Conservation (phyloP, 1,140 invertebrate genomes). For the Drosophila seguyi region DNA sequence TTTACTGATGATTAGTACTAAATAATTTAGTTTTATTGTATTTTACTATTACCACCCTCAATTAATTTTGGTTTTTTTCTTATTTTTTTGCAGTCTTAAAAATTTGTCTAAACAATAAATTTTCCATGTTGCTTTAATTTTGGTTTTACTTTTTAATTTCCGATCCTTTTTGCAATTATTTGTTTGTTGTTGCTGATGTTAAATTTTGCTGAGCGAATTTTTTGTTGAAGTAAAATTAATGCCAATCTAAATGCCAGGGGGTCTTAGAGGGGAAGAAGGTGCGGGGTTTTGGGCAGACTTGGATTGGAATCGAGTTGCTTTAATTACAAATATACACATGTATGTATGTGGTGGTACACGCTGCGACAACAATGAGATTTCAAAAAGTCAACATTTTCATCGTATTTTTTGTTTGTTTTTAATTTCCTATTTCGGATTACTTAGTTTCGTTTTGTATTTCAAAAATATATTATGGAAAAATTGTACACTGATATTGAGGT, state of each 20-base stretch:
- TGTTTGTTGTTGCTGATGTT: slow-evolving; percentile 55
- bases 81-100: slow-evolving; percentile 79
- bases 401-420: slow-evolving; percentile 18
- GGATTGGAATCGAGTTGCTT: slow-evolving; percentile 37
- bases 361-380: slow-evolving; percentile 79
- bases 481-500: slow-evolving; percentile 84
- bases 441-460: slow-evolving; percentile 46
- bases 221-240: slow-evolving; percentile 51
- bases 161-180: slow-evolving; percentile 14
- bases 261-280: neutral
- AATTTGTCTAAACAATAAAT: slow-evolving; percentile 83
- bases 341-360: slow-evolving; percentile 42
- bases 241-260: slow-evolving; percentile 57
- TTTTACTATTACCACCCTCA: slow-evolving; percentile 74
- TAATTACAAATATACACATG: slow-evolving; percentile 50
- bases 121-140: slow-evolving; percentile 69
- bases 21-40: slow-evolving; percentile 66
- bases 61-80: slow-evolving; percentile 73
- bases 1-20: slow-evolving; percentile 79
- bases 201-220: slow-evolving; percentile 68
- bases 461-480: slow-evolving; percentile 84
- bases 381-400: slow-evolving; percentile 70
- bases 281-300: slow-evolving; percentile 25
- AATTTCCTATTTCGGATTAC: slow-evolving; percentile 42
- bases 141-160: slow-evolving; percentile 18